phyloP scores from a whole-genome alignment of 2,113 vertebrate genomes.

The Heliornis fulica region DNA sequence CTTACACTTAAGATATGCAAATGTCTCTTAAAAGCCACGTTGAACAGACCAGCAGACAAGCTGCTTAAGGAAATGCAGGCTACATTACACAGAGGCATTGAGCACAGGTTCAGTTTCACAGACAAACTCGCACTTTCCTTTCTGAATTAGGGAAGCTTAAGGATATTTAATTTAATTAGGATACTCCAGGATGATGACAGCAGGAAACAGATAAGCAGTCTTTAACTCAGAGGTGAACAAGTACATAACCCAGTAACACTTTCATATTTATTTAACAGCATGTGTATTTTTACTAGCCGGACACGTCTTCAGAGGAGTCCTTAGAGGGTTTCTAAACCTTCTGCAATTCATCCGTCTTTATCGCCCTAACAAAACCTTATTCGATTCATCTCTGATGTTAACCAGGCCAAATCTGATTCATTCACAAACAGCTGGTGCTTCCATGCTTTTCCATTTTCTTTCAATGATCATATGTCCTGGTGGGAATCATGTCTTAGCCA shows the following conservation, averaged over 20 bases:
- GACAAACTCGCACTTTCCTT: neutral
- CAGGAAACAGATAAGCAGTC: neutral
- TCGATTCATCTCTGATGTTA: constrained; percentile 52
- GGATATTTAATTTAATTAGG: neutral
- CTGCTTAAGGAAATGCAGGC: neutral
- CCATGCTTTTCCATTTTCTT: constrained; percentile 58
- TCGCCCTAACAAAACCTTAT: constrained; percentile 32
- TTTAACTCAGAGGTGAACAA: neutral
- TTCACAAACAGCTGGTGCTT: constrained; percentile 50
- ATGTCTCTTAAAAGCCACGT: neutral
- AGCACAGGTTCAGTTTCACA: neutral
- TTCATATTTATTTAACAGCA: neutral
- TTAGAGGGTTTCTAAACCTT: constrained; percentile 29
- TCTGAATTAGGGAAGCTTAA: neutral
- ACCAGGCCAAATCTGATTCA: constrained; percentile 51
- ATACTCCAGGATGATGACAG: neutral
- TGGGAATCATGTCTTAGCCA: constrained; percentile 47
- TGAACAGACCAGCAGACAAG: neutral
- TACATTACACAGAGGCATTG: fast-evolving
- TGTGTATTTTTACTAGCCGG: neutral
- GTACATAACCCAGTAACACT: neutral
- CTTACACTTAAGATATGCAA: neutral
- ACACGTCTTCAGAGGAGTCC: neutral
- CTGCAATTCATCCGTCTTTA: constrained; percentile 42
- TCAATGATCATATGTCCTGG: constrained; percentile 47